Evolutionary conservation across 1,140 invertebrate species (phyloP).

Genomic region (Epicauta chinensis): DNA sequence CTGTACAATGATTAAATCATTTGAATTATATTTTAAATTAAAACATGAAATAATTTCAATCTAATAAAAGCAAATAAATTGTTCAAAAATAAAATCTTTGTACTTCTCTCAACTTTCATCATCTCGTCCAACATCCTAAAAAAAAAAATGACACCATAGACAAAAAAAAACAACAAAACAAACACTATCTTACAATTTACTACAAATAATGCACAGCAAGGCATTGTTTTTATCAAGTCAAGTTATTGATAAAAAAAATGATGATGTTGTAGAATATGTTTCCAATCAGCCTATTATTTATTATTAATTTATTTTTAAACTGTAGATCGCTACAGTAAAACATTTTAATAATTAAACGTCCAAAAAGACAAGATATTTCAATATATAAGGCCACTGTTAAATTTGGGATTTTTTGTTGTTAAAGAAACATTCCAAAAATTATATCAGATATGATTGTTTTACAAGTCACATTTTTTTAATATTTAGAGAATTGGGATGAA

Average conservation of each 20-base stretch:
- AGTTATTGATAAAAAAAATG: neutral
- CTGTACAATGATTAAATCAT: constrained; percentile 21
- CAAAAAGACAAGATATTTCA: constrained; percentile 24
- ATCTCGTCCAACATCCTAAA: too few relatives aligned
- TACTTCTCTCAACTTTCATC: constrained; percentile 8
- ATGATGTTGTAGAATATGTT: neutral
- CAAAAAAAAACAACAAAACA: neutral
- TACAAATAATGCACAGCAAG: neutral
- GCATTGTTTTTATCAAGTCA: neutral
- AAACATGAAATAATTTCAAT: constrained; percentile 7
- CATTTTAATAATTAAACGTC: constrained; percentile 22
- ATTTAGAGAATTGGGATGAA: too few relatives aligned
- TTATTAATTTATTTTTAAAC: neutral
- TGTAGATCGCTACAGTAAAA: constrained; percentile 25
- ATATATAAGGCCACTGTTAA: constrained; percentile 32
- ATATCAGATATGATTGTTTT: neutral
- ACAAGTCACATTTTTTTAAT: too few relatives aligned
- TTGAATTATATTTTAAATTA: constrained; percentile 10
- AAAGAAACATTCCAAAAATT: neutral
- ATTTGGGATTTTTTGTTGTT: neutral
- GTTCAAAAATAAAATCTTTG: constrained; percentile 16
- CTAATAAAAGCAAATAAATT: constrained; percentile 9
- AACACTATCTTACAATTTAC: constrained; percentile 1
- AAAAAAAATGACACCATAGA: too few relatives aligned
- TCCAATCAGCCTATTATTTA: neutral